These are phyloP conservation scores for Polyergus mexicanus DNA, from an alignment of 1,140 invertebrate species.

Conservation along the genomic window DNA sequence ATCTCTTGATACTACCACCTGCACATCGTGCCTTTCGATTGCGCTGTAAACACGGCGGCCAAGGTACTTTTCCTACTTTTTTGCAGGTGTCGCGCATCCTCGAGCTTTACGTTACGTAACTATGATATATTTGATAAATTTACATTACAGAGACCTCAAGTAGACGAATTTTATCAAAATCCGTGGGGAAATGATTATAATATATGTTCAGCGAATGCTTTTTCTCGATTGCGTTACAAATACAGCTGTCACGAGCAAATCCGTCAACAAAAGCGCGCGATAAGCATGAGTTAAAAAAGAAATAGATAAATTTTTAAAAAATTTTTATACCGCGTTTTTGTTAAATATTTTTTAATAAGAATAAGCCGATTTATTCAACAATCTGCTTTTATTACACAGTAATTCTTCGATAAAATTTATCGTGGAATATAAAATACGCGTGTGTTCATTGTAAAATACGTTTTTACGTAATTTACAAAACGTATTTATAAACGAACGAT, in stretches of 20 bases:
- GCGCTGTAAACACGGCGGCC: background rate
- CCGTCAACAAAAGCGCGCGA: background rate
- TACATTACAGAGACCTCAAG: background rate
- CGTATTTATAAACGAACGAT: background rate
- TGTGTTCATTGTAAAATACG: background rate
- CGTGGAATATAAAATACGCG: conserved; percentile 1
- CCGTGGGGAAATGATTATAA: background rate
- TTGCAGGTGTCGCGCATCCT: conserved; percentile 41
- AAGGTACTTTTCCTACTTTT: background rate
- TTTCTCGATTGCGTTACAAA: conserved; percentile 1
- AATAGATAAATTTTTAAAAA: background rate
- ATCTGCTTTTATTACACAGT: background rate
- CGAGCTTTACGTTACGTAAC: background rate
- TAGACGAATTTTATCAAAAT: background rate
- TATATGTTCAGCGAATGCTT: conserved; percentile 8
- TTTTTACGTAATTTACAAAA: conserved; percentile 11
- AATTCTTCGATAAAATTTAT: conserved; percentile 31
- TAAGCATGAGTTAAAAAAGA: background rate
- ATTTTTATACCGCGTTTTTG: background rate
- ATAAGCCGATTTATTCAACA: conserved; percentile 4
- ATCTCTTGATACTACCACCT: conserved; percentile 33
- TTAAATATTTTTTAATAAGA: conserved; percentile 26
- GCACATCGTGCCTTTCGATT: conserved; percentile 16
- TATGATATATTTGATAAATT: background rate
- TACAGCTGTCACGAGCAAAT: conserved; percentile 8